Base-by-base conservation (phyloP, 2,113 vertebrate species). In the Tychaedon coryphoeus region DNA sequence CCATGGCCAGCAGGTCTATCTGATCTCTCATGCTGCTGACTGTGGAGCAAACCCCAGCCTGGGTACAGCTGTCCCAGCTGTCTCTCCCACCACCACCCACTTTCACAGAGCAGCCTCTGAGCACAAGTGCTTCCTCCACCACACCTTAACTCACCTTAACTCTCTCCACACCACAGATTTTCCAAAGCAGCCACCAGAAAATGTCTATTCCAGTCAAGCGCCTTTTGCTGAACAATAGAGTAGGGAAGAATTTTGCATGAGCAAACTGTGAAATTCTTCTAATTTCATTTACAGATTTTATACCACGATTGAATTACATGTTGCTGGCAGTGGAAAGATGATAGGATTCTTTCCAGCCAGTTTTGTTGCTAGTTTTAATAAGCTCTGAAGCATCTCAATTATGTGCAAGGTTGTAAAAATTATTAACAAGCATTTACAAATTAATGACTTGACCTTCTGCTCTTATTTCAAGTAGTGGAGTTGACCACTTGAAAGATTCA, bases 1-100 rank as follows among this genome's bases (percentile, higher is more conserved):
- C 98, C 0, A 96, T 90, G 18, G 98, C 98, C 45, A 99, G 94
- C 50, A 96, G 92, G 28, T 98, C 98, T 18, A 97, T 58, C 19
- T 99, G 97, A 3, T 98, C 97, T 43, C 96, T 92, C 99, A 99
- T 98, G 67, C 2, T 94, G 79, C 67, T 4, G 20, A 3, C 13
- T 6, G 48, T 6, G 38, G 56, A 42, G 25, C 33, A 33, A 58
- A 38, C 2, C 34, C 19, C 2, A 12, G 47, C 2, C 19, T 25
- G 60, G 18, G 42, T 1, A 8, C 9, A 29, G 56, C 48, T 26
- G 74, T 14, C 3, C 33, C 50, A 45, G 2, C 4, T 13, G n/a
- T 36, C 65, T 58, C 56, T 40, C 47, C 29, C 40, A 54, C 20
- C 34, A 16, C n/a, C 14, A 51, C 53, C 14, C 1, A 17, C 54